These are phyloP conservation scores for Corythoichthys haematopterus DNA, from an alignment of 2,113 vertebrate genomes.

Conservation along the genomic window DNA sequence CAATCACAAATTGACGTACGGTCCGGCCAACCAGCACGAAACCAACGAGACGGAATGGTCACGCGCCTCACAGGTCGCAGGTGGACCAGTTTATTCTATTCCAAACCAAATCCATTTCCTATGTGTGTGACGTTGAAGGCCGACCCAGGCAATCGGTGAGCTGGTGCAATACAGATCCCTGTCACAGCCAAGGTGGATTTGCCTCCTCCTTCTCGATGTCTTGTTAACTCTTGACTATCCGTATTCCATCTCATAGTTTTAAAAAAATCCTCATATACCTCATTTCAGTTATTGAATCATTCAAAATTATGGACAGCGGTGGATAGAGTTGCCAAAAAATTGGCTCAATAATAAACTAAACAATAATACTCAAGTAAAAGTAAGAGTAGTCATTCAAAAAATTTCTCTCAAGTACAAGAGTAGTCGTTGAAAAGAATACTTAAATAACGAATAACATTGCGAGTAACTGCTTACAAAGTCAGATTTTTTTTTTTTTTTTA, in stretches of 20 bases:
- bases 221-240: conserved; percentile 65
- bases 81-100: conserved; percentile 19
- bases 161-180: conserved; percentile 6
- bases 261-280: too few relatives aligned
- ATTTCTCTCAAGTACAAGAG: too few relatives aligned
- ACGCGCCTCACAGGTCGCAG: conserved; percentile 30
- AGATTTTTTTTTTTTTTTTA: too few relatives aligned
- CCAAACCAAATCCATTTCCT: conserved; percentile 52
- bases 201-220: conserved; percentile 37
- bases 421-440: too few relatives aligned
- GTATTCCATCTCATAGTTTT: neutral
- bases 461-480: too few relatives aligned
- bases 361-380: too few relatives aligned
- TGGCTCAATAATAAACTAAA: too few relatives aligned
- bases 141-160: conserved; percentile 20
- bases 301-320: too few relatives aligned
- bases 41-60: conserved; percentile 12
- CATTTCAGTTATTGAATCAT: too few relatives aligned
- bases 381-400: too few relatives aligned
- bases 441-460: too few relatives aligned
- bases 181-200: conserved; percentile 34
- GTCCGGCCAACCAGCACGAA: neutral
- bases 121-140: conserved; percentile 48
- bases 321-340: too few relatives aligned
- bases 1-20: neutral